Evolutionary conservation across 1,140 invertebrate species (phyloP), one percentile per base, ranked within the genome.

Genomic region (Ylistrum balloti): DNA sequence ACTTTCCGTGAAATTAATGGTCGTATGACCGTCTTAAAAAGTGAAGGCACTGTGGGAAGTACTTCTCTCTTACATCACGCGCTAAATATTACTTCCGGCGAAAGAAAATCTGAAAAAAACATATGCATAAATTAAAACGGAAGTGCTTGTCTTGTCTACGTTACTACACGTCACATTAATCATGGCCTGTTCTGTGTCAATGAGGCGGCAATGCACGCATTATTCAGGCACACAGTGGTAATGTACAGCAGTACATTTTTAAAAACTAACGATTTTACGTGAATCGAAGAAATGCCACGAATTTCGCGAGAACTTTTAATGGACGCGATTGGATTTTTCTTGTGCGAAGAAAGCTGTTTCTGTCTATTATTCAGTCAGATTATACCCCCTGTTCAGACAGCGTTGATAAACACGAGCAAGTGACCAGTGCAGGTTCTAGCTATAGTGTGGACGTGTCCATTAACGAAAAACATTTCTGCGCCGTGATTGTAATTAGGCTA

Each of bases 41-140:
- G n/a, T 74, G 56, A 7, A 28, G 2, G 22, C 17, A 74, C 5
- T 11, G 5, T n/a, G 28, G 56, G 35, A 74, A 28, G 0, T 74
- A 28, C 2, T 74, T 45, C 22, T n/a, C 5, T 74, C 56, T n/a
- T n/a, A n/a, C 22, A 74, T 74, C n/a, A 74, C 56, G 56, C 11
- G 22, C 11, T 28, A 28, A 28, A 74, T n/a, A 28, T 74, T n/a
- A 74, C 56, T 74, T 74, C 56, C 56, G 56, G 56, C 28, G 22
- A 74, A 74, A 28, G 0, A 22, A 28, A 17, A 38, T 28, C 56
- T 28, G 56, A 74, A 74, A 74, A n/a, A 22, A 74, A 74, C 20
- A n/a, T n/a, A 74, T 22, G 28, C 56, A 74, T 74, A 74, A 74
- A 74, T 28, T 74, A 74, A 74, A 74, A 74, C 20, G 56, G 56